phyloP scores from a whole-genome alignment of 2,888 invertebrate genomes.

The Drosophila paramelanica region DNA sequence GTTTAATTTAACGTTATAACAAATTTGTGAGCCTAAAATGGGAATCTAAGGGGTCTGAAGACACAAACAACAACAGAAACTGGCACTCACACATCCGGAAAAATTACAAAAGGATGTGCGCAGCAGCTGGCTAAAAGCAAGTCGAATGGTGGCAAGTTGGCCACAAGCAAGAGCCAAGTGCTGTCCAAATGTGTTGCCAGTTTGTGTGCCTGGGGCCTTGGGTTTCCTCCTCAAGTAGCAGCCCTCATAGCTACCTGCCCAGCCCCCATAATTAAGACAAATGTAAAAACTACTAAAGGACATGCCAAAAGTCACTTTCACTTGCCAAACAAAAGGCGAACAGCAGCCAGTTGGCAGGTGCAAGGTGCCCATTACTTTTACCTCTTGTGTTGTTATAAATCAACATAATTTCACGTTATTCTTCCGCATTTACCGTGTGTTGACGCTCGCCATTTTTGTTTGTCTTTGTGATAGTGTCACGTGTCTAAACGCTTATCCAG shows the following conservation, averaged over 20 bases:
- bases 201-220: constrained; percentile 18
- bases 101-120: constrained; percentile 70
- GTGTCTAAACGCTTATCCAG: constrained; percentile 42
- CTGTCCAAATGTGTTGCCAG: constrained; percentile 29
- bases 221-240: constrained; percentile 47
- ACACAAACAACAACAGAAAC: constrained; percentile 10
- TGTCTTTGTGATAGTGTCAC: constrained; percentile 61
- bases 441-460: constrained; percentile 52
- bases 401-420: constrained; percentile 67
- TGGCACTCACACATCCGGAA: constrained; percentile 56
- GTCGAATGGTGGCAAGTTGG: constrained; percentile 23
- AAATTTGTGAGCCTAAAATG: constrained; percentile 53
- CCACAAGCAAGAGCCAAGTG: constrained; percentile 22
- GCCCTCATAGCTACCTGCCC: constrained; percentile 4
- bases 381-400: constrained; percentile 50
- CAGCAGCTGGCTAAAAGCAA: constrained; percentile 40
- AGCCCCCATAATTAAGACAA: constrained; percentile 70
- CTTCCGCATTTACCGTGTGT: constrained; percentile 41
- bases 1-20: constrained; percentile 77
- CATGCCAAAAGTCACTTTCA: constrained; percentile 54
- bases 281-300: constrained; percentile 69
- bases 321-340: constrained; percentile 45
- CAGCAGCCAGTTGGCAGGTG: constrained; percentile 32
- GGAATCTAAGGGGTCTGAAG: background rate
- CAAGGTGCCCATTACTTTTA: constrained; percentile 20